Percentiles rank a stretch among this genome's conserved stretches.
These are phyloP conservation scores for Dicerorhinus sumatrensis DNA, from an alignment of 2,113 vertebrate species.

Conservation along the genomic window DNA sequence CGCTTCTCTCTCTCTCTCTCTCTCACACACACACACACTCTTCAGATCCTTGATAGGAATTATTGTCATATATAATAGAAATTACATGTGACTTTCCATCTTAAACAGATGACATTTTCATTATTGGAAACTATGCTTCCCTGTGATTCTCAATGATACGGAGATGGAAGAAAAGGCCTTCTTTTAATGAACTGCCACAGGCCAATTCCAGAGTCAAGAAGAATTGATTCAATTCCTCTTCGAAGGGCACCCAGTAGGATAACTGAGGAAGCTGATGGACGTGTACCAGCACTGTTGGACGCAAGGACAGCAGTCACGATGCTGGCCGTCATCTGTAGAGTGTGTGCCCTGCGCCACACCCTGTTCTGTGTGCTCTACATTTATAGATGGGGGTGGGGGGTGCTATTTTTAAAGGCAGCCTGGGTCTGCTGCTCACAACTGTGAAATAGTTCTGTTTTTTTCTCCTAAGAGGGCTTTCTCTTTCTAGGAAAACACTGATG, in stretches of 20 bases:
- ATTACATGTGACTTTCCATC: neutral
- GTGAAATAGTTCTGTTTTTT: neutral
- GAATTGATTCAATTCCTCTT: neutral
- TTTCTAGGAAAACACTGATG: neutral
- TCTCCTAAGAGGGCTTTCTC: neutral
- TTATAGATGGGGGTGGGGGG: neutral
- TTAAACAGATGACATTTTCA: constrained; percentile 61
- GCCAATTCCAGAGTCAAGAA: constrained; percentile 38
- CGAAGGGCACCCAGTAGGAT: neutral
- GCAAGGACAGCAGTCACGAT: accelerated
- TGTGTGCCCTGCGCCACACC: neutral
- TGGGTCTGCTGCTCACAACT: neutral
- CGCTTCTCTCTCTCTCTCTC: no score
- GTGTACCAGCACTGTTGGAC: accelerated
- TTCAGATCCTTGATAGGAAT: neutral
- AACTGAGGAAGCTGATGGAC: neutral
- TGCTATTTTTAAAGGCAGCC: neutral
- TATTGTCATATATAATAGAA: neutral
- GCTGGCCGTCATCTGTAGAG: accelerated
- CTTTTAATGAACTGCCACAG: constrained; percentile 60
- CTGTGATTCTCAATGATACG: neutral
- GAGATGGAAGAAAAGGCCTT: neutral
- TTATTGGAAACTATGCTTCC: neutral
- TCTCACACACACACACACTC: neutral
- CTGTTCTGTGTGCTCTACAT: accelerated